Base-by-base conservation (phyloP, 37 sponge, comb jelly and placozoan species). In the Cliona cf. orientalis region DNA sequence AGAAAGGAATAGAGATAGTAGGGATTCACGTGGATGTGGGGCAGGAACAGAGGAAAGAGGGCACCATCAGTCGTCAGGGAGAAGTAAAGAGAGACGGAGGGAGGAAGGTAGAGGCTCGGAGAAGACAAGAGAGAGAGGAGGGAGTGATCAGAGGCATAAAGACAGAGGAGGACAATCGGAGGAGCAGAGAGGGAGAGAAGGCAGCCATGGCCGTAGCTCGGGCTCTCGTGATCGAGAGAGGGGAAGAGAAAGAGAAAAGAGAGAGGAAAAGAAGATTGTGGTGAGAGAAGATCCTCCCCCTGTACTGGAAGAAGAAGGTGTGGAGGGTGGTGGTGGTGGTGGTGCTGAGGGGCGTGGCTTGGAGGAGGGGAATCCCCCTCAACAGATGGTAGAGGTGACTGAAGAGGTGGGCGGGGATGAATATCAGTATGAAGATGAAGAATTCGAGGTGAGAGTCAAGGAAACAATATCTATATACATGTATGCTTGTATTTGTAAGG, bases 391-490 rank as follows among this genome's bases (percentile, higher is more conserved):
- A 42, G 65, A 63, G 28, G 69, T 49, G 59, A 7, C 2, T 2
- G 67, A 65, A 23, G 69, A 45, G 21, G 23, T 42, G n/a, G 69
- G 5, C 32, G 55, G 34, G 12, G 80, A 80, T 2, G 69, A 75
- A 14, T 66, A 83, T 31, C 34, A 73, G 22, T 76, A 89, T 41
- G 46, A 81, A 4, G 76, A 88, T 3, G 88, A 87, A 11, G 89
- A 83, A 12, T 89, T 89, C 69, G 84, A 81, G 31, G 87, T 73
- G 38, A 39, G 74, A 64, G 21, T 63, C 5, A 49, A 19, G 55
- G 11, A 17, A 19, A 49, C 55, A 49, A 49, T 49, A 17, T 49
- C 11, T 17, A 49, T 49, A 17, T 49, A 49, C 14, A 11, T 49
- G 14, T 19, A n/a, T n/a, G n/a, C n/a, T n/a, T n/a, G n/a, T n/a